phyloP scores from a whole-genome alignment of 2,113 vertebrate species.

The Numida meleagris region DNA sequence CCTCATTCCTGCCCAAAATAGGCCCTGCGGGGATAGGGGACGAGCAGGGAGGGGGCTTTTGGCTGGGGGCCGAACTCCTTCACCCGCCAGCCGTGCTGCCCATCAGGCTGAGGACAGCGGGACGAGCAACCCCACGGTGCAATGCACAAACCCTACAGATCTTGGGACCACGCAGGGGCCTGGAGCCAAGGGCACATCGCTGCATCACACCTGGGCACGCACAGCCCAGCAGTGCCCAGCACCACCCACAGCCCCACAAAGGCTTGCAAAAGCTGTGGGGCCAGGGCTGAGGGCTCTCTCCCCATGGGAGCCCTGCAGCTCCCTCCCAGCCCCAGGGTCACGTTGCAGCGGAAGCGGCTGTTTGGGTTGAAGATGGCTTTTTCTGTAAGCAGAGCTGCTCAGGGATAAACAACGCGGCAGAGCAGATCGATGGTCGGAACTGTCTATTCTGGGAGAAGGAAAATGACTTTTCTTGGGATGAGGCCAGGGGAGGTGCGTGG shows the following conservation, averaged over 20 bases:
- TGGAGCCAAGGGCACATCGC: neutral
- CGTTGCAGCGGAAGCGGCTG: neutral
- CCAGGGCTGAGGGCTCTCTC: fast-evolving
- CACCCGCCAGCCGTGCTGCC: neutral
- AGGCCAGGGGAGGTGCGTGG: neutral
- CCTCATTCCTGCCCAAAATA: slow-evolving; percentile 60
- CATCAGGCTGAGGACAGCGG: neutral
- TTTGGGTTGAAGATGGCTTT: neutral
- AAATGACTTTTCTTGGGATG: neutral
- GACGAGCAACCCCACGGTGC: neutral
- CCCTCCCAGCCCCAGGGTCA: neutral
- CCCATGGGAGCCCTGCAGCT: neutral
- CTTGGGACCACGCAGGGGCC: fast-evolving
- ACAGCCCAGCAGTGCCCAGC: neutral
- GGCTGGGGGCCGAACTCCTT: neutral
- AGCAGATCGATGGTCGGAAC: slow-evolving; percentile 10
- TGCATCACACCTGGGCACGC: neutral
- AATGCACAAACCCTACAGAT: neutral
- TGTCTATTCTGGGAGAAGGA: neutral
- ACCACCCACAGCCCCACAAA: neutral
- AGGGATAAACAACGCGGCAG: neutral
- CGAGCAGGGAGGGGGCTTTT: neutral
- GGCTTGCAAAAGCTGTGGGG: neutral
- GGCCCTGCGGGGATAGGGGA: neutral
- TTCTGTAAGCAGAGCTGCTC: slow-evolving; percentile 11